Percentiles rank a stretch among this genome's conserved stretches.
These are phyloP conservation scores for Drosophila nr. fundita DNA, from an alignment of 2,888 invertebrate genomes.

Conservation along the genomic window DNA sequence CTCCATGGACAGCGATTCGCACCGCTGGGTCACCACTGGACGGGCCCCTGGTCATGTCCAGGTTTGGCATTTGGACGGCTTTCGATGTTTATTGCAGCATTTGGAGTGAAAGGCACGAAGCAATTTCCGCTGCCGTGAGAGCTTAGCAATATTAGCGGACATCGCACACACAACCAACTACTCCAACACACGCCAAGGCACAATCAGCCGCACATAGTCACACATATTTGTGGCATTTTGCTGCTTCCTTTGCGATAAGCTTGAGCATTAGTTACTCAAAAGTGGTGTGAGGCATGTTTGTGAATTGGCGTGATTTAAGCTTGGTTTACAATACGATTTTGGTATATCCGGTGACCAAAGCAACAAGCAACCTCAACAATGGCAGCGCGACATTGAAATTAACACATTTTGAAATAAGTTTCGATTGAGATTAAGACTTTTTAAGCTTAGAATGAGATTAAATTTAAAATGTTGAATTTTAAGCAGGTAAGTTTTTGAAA, in stretches of 20 bases:
- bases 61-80: constrained; percentile 76
- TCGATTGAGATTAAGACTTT: neutral
- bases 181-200: constrained; percentile 13
- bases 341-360: constrained; percentile 31
- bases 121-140: constrained; percentile 77
- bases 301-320: constrained; percentile 51
- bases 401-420: neutral
- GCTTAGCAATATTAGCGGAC: constrained; percentile 74
- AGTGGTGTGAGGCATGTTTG: constrained; percentile 37
- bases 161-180: constrained; percentile 35
- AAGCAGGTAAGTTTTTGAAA: neutral
- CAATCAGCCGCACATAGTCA: constrained; percentile 29
- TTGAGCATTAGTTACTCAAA: constrained; percentile 55
- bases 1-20: constrained; percentile 43
- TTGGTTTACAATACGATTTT: constrained; percentile 47
- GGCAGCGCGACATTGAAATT: constrained; percentile 7
- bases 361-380: neutral
- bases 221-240: constrained; percentile 63
- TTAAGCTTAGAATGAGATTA: neutral
- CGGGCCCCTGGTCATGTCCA: constrained; percentile 31
- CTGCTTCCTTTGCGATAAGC: constrained; percentile 60
- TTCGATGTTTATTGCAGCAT: constrained; percentile 79
- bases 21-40: constrained; percentile 46
- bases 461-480: neutral
- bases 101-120: constrained; percentile 79